These are phyloP conservation scores for Pholis gunnellus DNA, from an alignment of 2,113 vertebrate genomes.

Conservation along the genomic window DNA sequence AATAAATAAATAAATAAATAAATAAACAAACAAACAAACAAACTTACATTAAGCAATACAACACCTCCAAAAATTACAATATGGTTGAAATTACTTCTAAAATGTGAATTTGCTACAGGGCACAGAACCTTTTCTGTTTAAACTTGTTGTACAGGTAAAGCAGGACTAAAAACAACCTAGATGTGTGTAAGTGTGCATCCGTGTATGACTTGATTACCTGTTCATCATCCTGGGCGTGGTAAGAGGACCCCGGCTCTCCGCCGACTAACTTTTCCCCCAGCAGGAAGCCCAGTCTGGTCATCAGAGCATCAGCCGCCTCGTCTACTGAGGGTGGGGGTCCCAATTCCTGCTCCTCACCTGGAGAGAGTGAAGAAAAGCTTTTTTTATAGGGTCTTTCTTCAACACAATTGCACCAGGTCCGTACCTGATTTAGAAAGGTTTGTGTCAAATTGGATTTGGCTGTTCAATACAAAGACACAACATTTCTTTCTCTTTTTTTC, in stretches of 20 bases:
- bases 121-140: not conserved
- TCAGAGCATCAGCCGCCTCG: constrained; percentile 96
- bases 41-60: not conserved
- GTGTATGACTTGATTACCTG: constrained; percentile 41
- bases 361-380: not conserved
- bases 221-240: constrained; percentile 85
- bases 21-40: too few relatives aligned
- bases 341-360: constrained; percentile 85
- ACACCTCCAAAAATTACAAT: not conserved
- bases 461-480: not conserved
- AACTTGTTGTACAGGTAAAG: not conserved
- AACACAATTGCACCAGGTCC: not conserved
- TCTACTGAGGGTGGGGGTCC: constrained; percentile 96
- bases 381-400: not conserved
- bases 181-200: not conserved
- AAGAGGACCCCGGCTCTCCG: constrained; percentile 86
- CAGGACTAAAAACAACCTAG: not conserved
- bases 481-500: too few relatives aligned
- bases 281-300: constrained; percentile 96
- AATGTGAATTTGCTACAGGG: not conserved
- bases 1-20: too few relatives aligned
- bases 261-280: constrained; percentile 91
- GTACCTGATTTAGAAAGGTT: too few relatives aligned
- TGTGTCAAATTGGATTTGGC: not conserved
- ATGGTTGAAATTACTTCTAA: not conserved